Conservation (phyloP, 2,113 vertebrate genomes). For the Epinephelus lanceolatus region DNA sequence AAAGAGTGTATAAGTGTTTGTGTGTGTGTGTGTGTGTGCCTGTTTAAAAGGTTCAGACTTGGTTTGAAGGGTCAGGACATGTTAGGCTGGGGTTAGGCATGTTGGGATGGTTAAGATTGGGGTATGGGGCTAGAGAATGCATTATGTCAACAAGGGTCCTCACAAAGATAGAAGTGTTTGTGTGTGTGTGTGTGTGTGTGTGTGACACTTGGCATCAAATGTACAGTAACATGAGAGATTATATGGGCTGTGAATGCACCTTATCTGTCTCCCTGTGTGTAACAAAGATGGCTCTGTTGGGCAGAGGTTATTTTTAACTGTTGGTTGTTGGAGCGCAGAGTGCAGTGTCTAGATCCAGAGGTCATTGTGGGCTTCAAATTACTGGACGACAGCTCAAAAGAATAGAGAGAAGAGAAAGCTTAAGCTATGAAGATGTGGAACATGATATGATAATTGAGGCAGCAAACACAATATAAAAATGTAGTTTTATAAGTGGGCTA, state of each 20-base stretch:
- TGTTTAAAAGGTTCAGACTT: too few relatives aligned
- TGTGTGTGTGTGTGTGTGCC: conserved; percentile 6
- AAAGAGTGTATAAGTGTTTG: not conserved
- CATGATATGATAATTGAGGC: too few relatives aligned
- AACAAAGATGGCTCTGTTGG: conserved; percentile 9
- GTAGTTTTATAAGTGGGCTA: not conserved
- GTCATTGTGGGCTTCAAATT: conserved; percentile 64
- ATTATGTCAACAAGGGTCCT: too few relatives aligned
- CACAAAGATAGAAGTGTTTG: conserved; percentile 9
- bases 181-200: not conserved
- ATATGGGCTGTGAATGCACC: not conserved
- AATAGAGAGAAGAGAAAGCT: not conserved
- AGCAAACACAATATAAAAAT: not conserved
- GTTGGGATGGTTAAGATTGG: too few relatives aligned
- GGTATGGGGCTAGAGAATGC: too few relatives aligned
- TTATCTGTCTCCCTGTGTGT: not conserved
- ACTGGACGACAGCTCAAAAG: conserved; percentile 14
- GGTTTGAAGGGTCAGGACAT: too few relatives aligned
- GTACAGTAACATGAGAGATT: not conserved
- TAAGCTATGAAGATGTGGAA: not conserved
- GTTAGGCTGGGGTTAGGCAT: too few relatives aligned
- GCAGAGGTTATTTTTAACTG: conserved; percentile 62
- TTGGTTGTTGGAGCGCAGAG: conserved; percentile 7
- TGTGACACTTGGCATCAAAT: not conserved
- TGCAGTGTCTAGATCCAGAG: conserved; percentile 46